Conservation (phyloP, 2,888 invertebrate genomes). For the Eulithis prunata region DNA sequence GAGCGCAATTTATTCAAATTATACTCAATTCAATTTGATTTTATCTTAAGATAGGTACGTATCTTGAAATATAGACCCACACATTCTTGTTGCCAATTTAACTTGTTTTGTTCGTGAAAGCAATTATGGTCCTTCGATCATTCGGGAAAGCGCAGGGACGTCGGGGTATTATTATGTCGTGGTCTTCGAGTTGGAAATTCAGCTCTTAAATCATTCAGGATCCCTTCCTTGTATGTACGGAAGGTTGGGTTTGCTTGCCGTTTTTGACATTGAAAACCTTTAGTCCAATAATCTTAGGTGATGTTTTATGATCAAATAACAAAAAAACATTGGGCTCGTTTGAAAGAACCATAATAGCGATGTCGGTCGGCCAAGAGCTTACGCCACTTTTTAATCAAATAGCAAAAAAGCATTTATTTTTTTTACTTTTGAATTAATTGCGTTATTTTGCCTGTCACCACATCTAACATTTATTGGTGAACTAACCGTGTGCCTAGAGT, state of each 20-base stretch:
- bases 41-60: conserved; percentile 35
- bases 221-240: conserved; percentile 20
- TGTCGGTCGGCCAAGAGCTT: too few relatives aligned
- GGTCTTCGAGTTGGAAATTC: conserved; percentile 20
- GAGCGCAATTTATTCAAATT: conserved; percentile 40
- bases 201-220: conserved; percentile 31
- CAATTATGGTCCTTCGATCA: conserved; percentile 77
- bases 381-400: too few relatives aligned
- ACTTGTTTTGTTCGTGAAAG: conserved; percentile 61
- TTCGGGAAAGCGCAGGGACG: conserved; percentile 66
- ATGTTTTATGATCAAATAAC: too few relatives aligned
- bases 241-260: background rate
- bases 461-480: too few relatives aligned
- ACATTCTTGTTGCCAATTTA: conserved; percentile 59
- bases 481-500: too few relatives aligned
- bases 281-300: too few relatives aligned
- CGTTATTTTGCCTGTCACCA: too few relatives aligned
- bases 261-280: conserved; percentile 3
- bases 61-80: conserved; percentile 40
- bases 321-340: too few relatives aligned
- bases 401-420: too few relatives aligned
- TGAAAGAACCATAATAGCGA: too few relatives aligned
- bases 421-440: too few relatives aligned
- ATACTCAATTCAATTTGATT: conserved; percentile 40
- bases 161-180: conserved; percentile 30